These are phyloP conservation scores for Novumbra hubbsi DNA, from an alignment of 2,797 vertebrate species.

Conservation along the genomic window DNA sequence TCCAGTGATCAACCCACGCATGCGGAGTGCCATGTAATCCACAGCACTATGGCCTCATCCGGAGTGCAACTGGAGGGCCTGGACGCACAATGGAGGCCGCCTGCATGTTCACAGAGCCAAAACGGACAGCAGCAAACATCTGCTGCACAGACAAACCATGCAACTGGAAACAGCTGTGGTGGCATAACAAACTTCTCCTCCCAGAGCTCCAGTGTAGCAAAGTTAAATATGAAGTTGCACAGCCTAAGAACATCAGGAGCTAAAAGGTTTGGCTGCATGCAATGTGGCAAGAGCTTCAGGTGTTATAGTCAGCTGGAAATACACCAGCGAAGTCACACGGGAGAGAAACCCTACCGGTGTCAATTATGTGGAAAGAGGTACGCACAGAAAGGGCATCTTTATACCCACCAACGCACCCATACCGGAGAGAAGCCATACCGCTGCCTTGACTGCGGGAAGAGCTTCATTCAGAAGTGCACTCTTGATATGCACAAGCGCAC, in stretches of 20 bases:
- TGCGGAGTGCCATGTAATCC: slow-evolving; percentile 39
- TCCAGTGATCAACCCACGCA: slow-evolving; percentile 40
- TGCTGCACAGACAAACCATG: slow-evolving; percentile 34
- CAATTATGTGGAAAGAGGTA: slow-evolving; percentile 75
- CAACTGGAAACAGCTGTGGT: slow-evolving; percentile 36
- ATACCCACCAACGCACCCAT: slow-evolving; percentile 79
- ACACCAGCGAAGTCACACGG: slow-evolving; percentile 78
- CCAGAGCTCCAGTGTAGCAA: slow-evolving; percentile 47
- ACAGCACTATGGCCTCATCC: slow-evolving; percentile 34
- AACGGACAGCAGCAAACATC: slow-evolving; percentile 34
- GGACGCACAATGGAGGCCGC: slow-evolving; percentile 48
- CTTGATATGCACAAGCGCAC: slow-evolving; percentile 78
- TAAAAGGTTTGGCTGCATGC: slow-evolving; percentile 70
- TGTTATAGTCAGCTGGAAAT: slow-evolving; percentile 79
- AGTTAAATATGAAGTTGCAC: slow-evolving; percentile 55
- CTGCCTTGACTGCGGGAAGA: slow-evolving; percentile 74
- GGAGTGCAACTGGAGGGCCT: slow-evolving; percentile 21
- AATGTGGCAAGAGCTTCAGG: slow-evolving; percentile 74
- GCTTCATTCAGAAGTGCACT: slow-evolving; percentile 80
- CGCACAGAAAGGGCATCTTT: slow-evolving; percentile 76
- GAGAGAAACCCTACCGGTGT: slow-evolving; percentile 77
- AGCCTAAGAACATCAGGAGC: slow-evolving; percentile 50
- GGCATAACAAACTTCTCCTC: slow-evolving; percentile 37
- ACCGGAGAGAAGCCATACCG: slow-evolving; percentile 78
- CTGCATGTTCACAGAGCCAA: background rate